Base-by-base conservation (phyloP, 2,113 vertebrate species). In the Phyllostomus hastatus region DNA sequence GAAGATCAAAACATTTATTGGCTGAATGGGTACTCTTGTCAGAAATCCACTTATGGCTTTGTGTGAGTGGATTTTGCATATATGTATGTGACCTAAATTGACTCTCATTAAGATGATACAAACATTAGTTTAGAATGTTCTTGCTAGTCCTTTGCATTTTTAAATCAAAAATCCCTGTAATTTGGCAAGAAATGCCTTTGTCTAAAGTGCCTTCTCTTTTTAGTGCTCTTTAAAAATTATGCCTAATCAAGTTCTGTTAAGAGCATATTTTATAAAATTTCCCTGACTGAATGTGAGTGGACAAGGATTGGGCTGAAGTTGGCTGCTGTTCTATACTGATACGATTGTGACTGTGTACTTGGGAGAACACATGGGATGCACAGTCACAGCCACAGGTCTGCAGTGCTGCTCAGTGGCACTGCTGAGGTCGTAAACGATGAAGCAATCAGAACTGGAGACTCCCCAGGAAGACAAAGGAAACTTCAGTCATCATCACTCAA, bases 401-500 rank as follows among this genome's bases (percentile, higher is more conserved):
- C 26, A 33, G 17, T 19, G n/a, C 17, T 67, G 17, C 8, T 75
- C 41, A 26, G 38, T 7, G 46, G 64, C 46, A 14, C 31, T 80
- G 8, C 0, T 93, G 19, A 57, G 24, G 70, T 38, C 0, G 0
- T 38, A 81, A 84, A n/a, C 67, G 82, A 61, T 91, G 76, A 72
- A 52, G 35, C 73, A 46, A 66, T 3, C 19, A 52, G 66, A 94
- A 92, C 4, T n/a, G 10, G 6, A 38, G 54, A 50, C 35, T 95
- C 38, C 31, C 9, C 26, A 90, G 78, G 86, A 90, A 92, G 86
- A 87, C 87, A 66, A 26, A 72, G 54, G 14, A 91, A 94, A 90
- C 95, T 95, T 92, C 79, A 24, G 0, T 94, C 97, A 90, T 79
- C 84, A 95, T 78, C 7, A 96, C 96, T 98, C 95, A 97, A 97